Evolutionary conservation across 37 sponge, comb jelly and placozoan species (phyloP).

Genomic region (Haliclona indistincta): DNA sequence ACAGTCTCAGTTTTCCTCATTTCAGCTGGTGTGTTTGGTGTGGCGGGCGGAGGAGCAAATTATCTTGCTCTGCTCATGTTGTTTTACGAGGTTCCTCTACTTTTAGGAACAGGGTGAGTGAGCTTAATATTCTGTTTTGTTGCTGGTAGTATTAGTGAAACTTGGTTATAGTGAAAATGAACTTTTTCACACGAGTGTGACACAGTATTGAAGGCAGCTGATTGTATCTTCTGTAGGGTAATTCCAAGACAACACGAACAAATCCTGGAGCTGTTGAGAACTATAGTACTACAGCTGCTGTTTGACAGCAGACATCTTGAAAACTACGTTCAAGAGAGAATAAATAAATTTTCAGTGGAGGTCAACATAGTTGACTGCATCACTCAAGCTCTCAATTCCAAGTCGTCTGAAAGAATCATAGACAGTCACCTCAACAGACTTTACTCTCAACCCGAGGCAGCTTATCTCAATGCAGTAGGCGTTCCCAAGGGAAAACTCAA

Average conservation of each 20-base stretch:
- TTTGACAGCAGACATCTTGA: slow-evolving; percentile 65
- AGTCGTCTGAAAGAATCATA: slow-evolving; percentile 41
- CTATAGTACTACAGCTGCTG: slow-evolving; percentile 62
- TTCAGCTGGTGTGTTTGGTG: slow-evolving; percentile 73
- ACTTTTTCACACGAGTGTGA: neutral
- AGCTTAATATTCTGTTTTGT: neutral
- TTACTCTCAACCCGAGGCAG: slow-evolving; percentile 50
- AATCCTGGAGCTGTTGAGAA: slow-evolving; percentile 58
- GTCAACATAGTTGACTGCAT: slow-evolving; percentile 57
- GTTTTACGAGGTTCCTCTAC: slow-evolving; percentile 67
- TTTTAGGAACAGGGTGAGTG: slow-evolving; percentile 67
- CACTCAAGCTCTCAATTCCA: slow-evolving; percentile 40
- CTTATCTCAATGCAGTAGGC: slow-evolving; percentile 56
- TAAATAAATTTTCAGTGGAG: slow-evolving; percentile 43
- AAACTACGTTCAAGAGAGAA: slow-evolving; percentile 52
- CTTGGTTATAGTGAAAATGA: neutral
- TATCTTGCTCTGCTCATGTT: slow-evolving; percentile 56
- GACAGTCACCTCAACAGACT: slow-evolving; percentile 32
- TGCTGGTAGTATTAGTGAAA: neutral
- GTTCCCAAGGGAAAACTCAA: slow-evolving; percentile 34
- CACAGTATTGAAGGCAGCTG: neutral
- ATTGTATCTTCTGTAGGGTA: slow-evolving; percentile 41
- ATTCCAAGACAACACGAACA: slow-evolving; percentile 53
- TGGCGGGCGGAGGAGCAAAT: slow-evolving; percentile 70
- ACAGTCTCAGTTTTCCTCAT: slow-evolving; percentile 47